These are phyloP conservation scores for Drosophila percnosoma DNA, from an alignment of 2,888 invertebrate genomes.

Conservation along the genomic window DNA sequence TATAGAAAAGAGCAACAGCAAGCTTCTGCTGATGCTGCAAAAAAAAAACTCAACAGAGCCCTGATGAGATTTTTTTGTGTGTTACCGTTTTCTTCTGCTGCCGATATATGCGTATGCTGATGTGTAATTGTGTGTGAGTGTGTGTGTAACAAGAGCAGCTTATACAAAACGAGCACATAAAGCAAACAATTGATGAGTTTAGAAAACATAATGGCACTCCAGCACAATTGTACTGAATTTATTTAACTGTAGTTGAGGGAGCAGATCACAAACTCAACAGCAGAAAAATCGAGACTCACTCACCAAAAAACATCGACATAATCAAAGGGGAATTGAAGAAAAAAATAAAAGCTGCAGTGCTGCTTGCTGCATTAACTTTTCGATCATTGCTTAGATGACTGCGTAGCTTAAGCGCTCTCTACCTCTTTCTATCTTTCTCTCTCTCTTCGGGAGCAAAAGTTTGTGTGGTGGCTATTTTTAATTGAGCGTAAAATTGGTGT, in stretches of 20 bases:
- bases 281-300: slow-evolving; percentile 5
- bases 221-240: slow-evolving; percentile 22
- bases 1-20: slow-evolving; percentile 3
- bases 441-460: slow-evolving; percentile 13
- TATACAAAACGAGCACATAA: slow-evolving; percentile 39
- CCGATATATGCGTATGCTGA: slow-evolving; percentile 28
- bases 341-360: slow-evolving; percentile 14
- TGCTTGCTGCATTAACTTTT: slow-evolving; percentile 31
- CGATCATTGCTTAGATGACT: slow-evolving; percentile 54
- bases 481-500: slow-evolving; percentile 62
- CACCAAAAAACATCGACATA: slow-evolving; percentile 1
- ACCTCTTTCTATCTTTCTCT: neutral
- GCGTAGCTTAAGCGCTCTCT: slow-evolving; percentile 20
- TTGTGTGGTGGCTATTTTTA: slow-evolving; percentile 43
- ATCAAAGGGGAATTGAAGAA: slow-evolving; percentile 37
- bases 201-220: slow-evolving; percentile 57
- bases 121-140: slow-evolving; percentile 10
- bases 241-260: no score
- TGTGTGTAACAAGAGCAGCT: slow-evolving; percentile 13
- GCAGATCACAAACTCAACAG: slow-evolving; percentile 3
- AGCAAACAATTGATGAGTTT: slow-evolving; percentile 77
- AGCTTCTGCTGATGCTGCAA: neutral
- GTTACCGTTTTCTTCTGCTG: neutral
- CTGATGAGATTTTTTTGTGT: slow-evolving; percentile 52
- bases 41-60: slow-evolving; percentile 26